Evolutionary conservation across 2,113 vertebrate genomes (phyloP).

Genomic region (Marmota monax): DNA sequence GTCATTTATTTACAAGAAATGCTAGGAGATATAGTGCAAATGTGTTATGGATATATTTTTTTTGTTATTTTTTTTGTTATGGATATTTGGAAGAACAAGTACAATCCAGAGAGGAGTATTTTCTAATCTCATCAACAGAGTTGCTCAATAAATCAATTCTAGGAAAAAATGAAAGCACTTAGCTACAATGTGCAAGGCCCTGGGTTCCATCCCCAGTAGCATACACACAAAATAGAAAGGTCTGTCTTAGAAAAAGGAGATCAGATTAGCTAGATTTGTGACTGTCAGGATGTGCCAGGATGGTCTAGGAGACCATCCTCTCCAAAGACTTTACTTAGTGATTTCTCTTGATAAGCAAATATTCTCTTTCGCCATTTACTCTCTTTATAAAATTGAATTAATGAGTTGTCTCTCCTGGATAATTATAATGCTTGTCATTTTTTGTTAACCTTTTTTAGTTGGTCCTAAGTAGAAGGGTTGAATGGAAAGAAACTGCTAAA

Average conservation of each 20-base stretch:
- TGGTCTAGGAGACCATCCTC: background rate
- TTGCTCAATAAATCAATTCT: background rate
- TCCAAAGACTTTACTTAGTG: background rate
- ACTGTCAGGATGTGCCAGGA: background rate
- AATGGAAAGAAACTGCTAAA: conserved; percentile 1
- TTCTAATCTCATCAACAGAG: too few species aligned
- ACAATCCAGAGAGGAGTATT: too few species aligned
- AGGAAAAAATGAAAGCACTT: background rate
- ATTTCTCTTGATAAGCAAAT: background rate
- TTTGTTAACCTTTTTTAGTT: too few species aligned
- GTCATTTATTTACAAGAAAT: too few species aligned
- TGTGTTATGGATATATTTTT: too few species aligned
- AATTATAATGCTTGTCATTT: too few species aligned
- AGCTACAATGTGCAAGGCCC: background rate
- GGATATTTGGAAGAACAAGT: too few species aligned
- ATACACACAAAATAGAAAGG: background rate
- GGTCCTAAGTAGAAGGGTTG: too few species aligned
- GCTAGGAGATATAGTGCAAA: too few species aligned
- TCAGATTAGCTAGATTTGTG: background rate
- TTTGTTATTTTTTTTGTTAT: too few species aligned
- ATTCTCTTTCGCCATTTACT: conserved; percentile 4
- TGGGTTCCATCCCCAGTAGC: too few species aligned
- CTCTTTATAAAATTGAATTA: background rate
- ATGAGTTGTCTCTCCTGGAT: too few species aligned
- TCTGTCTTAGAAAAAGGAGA: background rate